These are phyloP conservation scores for Bradypus variegatus DNA, from an alignment of 2,797 vertebrate species.

Conservation along the genomic window DNA sequence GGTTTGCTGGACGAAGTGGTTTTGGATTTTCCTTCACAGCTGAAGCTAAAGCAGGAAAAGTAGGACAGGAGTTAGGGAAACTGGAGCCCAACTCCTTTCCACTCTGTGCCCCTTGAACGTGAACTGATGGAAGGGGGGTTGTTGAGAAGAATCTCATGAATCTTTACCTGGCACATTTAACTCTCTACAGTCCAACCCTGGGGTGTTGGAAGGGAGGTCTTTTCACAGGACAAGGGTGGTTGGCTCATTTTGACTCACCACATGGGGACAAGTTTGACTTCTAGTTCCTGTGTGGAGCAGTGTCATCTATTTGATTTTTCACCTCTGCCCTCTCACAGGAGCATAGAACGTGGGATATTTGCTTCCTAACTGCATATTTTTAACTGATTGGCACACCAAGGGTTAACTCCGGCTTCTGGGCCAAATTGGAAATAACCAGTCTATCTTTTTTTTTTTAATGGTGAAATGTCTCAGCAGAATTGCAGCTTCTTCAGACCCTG, in stretches of 20 bases:
- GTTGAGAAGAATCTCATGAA: background rate
- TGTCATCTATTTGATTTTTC: background rate
- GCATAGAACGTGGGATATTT: background rate
- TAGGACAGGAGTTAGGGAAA: background rate
- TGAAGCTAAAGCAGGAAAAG: background rate
- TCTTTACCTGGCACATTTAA: background rate
- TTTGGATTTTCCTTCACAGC: background rate
- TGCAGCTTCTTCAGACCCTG: slow-evolving; percentile 59
- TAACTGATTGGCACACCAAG: slow-evolving; percentile 8
- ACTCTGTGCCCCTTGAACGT: background rate
- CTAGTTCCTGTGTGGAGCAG: background rate
- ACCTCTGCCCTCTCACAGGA: background rate
- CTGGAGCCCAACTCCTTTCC: background rate
- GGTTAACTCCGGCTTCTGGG: slow-evolving; percentile 41
- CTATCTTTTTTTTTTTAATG: slow-evolving; percentile 51
- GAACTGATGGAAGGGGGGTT: background rate
- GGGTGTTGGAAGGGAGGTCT: background rate
- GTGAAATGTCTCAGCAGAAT: slow-evolving; percentile 60
- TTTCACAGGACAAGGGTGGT: background rate
- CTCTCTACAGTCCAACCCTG: background rate
- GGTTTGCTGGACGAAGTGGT: background rate
- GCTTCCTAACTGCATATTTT: background rate
- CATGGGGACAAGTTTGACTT: slow-evolving; percentile 25
- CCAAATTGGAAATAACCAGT: slow-evolving; percentile 69
- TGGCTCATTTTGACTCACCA: background rate